Evolutionary conservation across 2,113 vertebrate genomes (phyloP), one percentile per base, ranked within the genome.

Genomic region (Canis aureus): DNA sequence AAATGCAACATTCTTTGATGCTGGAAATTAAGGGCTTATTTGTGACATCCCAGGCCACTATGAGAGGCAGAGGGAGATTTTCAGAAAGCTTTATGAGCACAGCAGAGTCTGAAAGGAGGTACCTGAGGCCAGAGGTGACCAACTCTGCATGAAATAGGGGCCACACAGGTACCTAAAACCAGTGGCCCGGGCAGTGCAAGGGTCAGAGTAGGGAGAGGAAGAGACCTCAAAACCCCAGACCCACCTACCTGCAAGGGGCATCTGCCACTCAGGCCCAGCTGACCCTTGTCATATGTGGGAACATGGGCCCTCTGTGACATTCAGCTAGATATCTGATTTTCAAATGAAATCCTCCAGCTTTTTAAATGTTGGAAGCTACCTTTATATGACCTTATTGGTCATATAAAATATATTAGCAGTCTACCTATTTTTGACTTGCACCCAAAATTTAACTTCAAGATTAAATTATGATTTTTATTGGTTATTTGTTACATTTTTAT

Each of bases 341-440:
- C 85, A 82, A 95, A 64, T 82, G 66, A 89, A 80, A 79, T 66
- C 19, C 10, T 86, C 74, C 38, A 38, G 38, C 43, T 93, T 83
- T 95, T 90, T 79, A 59, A 91, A 66, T 90, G 25, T 81, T 71
- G 7, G 81, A 69, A 27, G 32, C 32, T n/a, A 67, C 66, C 57
- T 49, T 23, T 27, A 94, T 57, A 16, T 51, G 32, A 84, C 25
- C 71, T 51, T 59, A 8, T 57, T 25, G 59, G 27, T 83, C 27
- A 2, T 64, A 51, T 43, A 87, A 88, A 76, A 29, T 78, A 59
- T 62, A 79, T 60, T 19, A 38, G 29, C 57, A 43, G 22, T 81
- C 64, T 94, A 23, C 32, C 73, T 49, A 4, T 81, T 92, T 80
- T 60, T 83, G 71, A 66, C 64, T 85, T 80, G 35, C 5, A 51